Percentiles rank a stretch among this genome's conserved stretches.
Conservation (phyloP, 2,888 invertebrate species). For the Sinhomidia bicolor region DNA sequence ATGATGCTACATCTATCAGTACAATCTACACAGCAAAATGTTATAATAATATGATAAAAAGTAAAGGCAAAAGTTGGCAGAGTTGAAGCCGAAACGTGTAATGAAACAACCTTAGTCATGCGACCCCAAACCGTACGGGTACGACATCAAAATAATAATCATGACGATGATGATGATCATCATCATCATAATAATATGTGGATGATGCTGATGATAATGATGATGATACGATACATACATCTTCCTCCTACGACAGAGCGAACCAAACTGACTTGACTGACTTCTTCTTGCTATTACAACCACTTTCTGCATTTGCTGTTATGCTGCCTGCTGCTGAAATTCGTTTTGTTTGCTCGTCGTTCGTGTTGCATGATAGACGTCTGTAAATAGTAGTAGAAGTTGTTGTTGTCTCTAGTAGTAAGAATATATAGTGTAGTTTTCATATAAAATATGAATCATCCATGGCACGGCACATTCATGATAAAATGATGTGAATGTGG, state of each 20-base stretch:
- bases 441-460: conserved; percentile 25
- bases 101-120: conserved; percentile 68
- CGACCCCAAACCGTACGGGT: conserved; percentile 64
- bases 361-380: conserved; percentile 40
- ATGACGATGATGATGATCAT: conserved; percentile 32
- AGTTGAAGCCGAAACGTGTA: conserved; percentile 42
- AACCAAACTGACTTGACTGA: conserved; percentile 54
- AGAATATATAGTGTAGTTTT: neutral
- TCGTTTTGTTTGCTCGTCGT: conserved; percentile 14
- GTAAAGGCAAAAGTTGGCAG: conserved; percentile 5
- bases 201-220: conserved; percentile 15
- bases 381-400: too few species aligned
- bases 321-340: neutral
- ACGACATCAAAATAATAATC: conserved; percentile 49
- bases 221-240: conserved; percentile 19
- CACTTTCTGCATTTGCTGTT: neutral
- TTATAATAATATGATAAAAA: neutral
- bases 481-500: neutral
- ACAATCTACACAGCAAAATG: neutral
- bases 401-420: neutral
- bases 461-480: conserved; percentile 12
- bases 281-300: conserved; percentile 18
- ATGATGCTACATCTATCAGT: neutral
- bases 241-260: conserved; percentile 61
- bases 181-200: conserved; percentile 46